phyloP scores from a whole-genome alignment of 2,888 invertebrate species.

The Xestia rhomboidea region DNA sequence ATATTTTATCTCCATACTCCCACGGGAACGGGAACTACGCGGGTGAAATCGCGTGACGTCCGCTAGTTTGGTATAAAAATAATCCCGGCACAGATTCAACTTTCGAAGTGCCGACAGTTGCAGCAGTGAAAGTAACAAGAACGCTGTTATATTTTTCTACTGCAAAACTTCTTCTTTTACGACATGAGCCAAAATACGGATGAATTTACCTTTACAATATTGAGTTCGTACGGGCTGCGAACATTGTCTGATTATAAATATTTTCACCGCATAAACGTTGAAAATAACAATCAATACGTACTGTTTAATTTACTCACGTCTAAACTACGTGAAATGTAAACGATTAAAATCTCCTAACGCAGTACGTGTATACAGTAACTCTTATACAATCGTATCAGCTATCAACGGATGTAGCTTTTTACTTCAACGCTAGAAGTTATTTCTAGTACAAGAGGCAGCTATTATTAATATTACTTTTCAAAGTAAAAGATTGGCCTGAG shows the following conservation, averaged over 20 bases:
- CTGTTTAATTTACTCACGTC: conserved; percentile 28
- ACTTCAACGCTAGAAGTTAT: neutral
- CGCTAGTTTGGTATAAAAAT: neutral
- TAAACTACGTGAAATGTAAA: conserved; percentile 40
- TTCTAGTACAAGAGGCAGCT: neutral
- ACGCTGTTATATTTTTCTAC: neutral
- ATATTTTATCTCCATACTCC: too few relatives aligned
- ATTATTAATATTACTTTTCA: neutral
- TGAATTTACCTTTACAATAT: neutral
- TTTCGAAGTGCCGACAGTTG: neutral
- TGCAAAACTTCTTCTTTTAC: neutral
- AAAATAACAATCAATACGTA: conserved; percentile 38
- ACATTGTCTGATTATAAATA: conserved; percentile 34
- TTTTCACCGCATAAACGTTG: conserved; percentile 28
- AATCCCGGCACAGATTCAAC: neutral
- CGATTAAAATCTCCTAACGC: conserved; percentile 42
- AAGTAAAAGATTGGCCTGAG: neutral
- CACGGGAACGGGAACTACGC: too few relatives aligned
- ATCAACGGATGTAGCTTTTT: conserved; percentile 34
- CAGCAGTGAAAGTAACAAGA: neutral
- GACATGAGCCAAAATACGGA: neutral
- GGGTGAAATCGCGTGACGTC: too few relatives aligned
- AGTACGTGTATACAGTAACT: conserved; percentile 46
- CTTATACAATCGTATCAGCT: conserved; percentile 31
- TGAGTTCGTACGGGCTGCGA: neutral